Evolutionary conservation across 2,113 vertebrate genomes (phyloP), one percentile per base, ranked within the genome.

Genomic region (Tragelaphus scriptus): DNA sequence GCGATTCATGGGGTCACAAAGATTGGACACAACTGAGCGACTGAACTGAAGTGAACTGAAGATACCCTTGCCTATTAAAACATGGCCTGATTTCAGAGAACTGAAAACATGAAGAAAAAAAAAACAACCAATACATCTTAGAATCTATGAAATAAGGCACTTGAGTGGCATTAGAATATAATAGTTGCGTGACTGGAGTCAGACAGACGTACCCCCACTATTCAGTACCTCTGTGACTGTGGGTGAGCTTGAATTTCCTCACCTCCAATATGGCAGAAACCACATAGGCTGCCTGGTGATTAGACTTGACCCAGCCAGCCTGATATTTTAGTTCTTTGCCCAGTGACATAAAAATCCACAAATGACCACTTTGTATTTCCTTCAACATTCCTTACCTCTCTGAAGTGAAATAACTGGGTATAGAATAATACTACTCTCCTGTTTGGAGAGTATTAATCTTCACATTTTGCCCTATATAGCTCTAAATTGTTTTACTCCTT

Each of bases 331-430:
- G 16, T 40, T 88, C 55, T 93, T 32, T 68, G 49, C 47, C 53
- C 49, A 55, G 85, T 44, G 44, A 88, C 95, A 68, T 55, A 88
- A 93, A 91, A 97, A 87, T 59, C 19, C 44, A 40, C n/a, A 71
- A 51, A 30, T 63, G 84, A n/a, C 44, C 51, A 30, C 36, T 81
- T 51, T 77, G 21, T 53, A 44, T 94, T 95, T 90, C 61, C 85
- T 94, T 92, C 53, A 47, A 44, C 40, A 47, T 40, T n/a, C 32
- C 17, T 28, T 79, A 47, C 3, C 9, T 84, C 49, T 88, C 59
- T 79, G 19, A 68, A 97, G 44, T 86, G 65, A 88, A 95, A 88
- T 93, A 58, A 87, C 36, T 75, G 19, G 19, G 68, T 75, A 3
- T 40, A 71, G 19, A 71, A 23, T 12, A 71, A 23, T 12, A 71